A percentile compares a stretch with the other conserved stretches of the same genome.
These are phyloP conservation scores for Vipera ursinii DNA, from an alignment of 2,797 vertebrate species.

Conservation along the genomic window DNA sequence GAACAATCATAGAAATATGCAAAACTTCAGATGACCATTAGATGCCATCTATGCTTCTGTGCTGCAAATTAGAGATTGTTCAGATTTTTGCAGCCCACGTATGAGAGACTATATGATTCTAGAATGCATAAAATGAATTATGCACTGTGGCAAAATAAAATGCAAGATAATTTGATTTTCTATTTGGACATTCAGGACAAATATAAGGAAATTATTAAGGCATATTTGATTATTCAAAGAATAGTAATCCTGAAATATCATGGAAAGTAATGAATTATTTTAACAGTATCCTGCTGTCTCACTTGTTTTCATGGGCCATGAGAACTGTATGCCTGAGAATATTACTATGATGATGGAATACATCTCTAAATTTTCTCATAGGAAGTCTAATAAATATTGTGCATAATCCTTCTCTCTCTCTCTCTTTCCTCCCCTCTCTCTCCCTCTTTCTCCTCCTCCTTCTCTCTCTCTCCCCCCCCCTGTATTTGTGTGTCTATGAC, in stretches of 20 bases:
- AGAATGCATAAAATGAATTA: background rate
- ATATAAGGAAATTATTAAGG: background rate
- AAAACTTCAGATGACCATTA: background rate
- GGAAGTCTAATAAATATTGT: background rate
- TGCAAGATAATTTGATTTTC: background rate
- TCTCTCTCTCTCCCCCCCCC: background rate
- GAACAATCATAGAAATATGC: background rate
- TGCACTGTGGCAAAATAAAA: background rate
- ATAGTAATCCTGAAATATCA: background rate
- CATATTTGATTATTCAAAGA: background rate
- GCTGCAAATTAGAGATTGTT: background rate
- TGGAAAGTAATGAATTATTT: background rate
- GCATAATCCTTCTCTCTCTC: background rate
- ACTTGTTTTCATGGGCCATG: background rate
- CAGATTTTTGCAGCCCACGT: background rate
- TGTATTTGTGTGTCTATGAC: background rate
- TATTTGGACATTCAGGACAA: background rate
- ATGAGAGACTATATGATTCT: background rate
- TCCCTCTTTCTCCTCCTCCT: fast-evolving
- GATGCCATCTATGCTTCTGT: background rate
- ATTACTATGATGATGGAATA: background rate
- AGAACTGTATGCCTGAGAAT: background rate
- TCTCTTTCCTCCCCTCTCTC: too few species aligned
- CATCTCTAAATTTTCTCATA: background rate
- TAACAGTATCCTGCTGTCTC: background rate